A percentile compares a stretch with the other conserved stretches of the same genome.
Evolutionary conservation across 2,113 vertebrate genomes (phyloP).

Genomic region (Hepsetus odoe): DNA sequence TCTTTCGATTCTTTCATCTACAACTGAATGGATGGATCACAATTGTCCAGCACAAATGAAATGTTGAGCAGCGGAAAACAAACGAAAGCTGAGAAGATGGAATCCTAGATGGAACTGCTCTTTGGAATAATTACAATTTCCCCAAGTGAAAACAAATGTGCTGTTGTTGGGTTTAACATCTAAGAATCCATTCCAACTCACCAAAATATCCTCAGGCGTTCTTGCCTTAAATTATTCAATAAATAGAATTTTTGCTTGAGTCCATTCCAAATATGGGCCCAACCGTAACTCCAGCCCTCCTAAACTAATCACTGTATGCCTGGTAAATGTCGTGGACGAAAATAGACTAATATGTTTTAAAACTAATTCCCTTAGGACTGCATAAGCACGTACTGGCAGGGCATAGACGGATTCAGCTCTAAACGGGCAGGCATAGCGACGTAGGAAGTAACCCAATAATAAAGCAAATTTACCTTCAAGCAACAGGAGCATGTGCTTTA

Average conservation of each 20-base stretch:
- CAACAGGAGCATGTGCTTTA: background rate
- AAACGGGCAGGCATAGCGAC: background rate
- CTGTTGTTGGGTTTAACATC: constrained; percentile 46
- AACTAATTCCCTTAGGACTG: background rate
- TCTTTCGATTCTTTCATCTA: background rate
- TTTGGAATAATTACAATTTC: constrained; percentile 46
- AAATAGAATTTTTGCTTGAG: constrained; percentile 56
- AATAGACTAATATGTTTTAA: constrained; percentile 2
- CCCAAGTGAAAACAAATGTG: constrained; percentile 40
- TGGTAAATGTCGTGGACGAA: background rate
- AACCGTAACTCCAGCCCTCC: constrained; percentile 44
- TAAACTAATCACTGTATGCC: background rate
- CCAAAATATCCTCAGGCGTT: constrained; percentile 55
- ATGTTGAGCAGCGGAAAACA: background rate
- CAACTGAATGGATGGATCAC: background rate
- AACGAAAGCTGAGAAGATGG: constrained; percentile 25
- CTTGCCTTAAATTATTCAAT: constrained; percentile 42
- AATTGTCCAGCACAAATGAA: background rate
- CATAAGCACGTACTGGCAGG: background rate
- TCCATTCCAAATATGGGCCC: constrained; percentile 58
- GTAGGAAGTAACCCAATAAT: background rate
- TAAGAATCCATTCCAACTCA: constrained; percentile 46
- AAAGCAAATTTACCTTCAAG: background rate
- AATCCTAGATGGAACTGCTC: constrained; percentile 30
- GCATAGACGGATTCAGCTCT: background rate